phyloP scores from a whole-genome alignment of 2,888 invertebrate genomes.

The Pyrgus malvae region DNA sequence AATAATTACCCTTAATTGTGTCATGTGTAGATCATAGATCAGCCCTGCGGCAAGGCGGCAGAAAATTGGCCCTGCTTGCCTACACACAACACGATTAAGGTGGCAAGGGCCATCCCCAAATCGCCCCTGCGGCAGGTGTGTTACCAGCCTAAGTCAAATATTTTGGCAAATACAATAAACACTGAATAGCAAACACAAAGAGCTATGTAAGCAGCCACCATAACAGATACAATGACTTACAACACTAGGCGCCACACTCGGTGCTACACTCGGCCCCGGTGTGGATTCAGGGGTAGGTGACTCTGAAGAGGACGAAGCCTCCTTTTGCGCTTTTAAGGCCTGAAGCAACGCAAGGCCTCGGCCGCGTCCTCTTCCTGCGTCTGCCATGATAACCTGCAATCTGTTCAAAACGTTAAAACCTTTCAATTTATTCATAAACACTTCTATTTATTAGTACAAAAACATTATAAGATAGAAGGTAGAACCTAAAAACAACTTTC shows the following conservation, averaged over 20 bases:
- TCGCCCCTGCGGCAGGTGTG: too few relatives aligned
- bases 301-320: constrained; percentile 44
- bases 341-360: constrained; percentile 64
- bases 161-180: too few relatives aligned
- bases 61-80: too few relatives aligned
- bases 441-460: too few relatives aligned
- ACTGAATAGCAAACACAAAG: too few relatives aligned
- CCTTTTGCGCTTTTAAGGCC: constrained; percentile 55
- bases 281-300: constrained; percentile 46
- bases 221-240: constrained; percentile 40
- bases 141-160: neutral
- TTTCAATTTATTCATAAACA: neutral
- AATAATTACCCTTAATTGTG: too few relatives aligned
- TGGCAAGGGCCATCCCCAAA: too few relatives aligned
- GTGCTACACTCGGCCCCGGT: constrained; percentile 46
- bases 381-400: constrained; percentile 51
- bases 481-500: too few relatives aligned
- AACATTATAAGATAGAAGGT: too few relatives aligned
- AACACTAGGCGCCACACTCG: constrained; percentile 44
- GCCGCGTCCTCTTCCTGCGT: constrained; percentile 61
- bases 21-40: too few relatives aligned
- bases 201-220: neutral
- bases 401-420: neutral
- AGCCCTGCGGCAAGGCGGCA: too few relatives aligned
- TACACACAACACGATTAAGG: too few relatives aligned